Evolutionary conservation across 2,888 invertebrate genomes (phyloP).

Genomic region (Quadriops clusia): DNA sequence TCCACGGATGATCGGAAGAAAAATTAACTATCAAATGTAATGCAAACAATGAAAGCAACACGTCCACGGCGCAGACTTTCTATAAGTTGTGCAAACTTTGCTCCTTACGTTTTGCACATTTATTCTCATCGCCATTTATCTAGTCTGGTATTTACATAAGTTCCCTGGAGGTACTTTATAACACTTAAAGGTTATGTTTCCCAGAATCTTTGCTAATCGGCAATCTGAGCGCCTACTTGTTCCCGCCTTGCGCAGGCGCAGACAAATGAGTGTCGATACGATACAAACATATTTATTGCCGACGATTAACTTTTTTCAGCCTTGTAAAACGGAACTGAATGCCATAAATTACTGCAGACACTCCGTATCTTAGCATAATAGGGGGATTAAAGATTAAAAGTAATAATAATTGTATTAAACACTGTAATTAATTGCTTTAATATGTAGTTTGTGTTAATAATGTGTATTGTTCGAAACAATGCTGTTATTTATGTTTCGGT

Average conservation of each 20-base stretch:
- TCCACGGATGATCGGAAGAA: no score
- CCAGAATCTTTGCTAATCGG: slow-evolving; percentile 9
- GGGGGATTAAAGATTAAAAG: slow-evolving; percentile 7
- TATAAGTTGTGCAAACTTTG: no score
- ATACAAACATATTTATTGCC: slow-evolving; percentile 9
- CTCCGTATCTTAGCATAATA: slow-evolving; percentile 7
- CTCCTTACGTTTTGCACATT: no score
- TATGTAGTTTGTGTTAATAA: slow-evolving; percentile 10
- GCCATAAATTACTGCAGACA: slow-evolving; percentile 11
- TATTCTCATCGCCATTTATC: background rate
- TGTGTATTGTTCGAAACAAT: slow-evolving; percentile 9
- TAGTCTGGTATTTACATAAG: slow-evolving; percentile 3
- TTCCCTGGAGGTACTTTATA: slow-evolving; percentile 3
- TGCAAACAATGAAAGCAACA: no score
- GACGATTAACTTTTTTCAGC: slow-evolving; percentile 12
- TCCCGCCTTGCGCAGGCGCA: slow-evolving; percentile 5
- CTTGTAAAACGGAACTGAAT: slow-evolving; percentile 12
- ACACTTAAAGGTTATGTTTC: slow-evolving; percentile 8
- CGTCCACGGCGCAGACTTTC: no score
- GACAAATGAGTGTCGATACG: slow-evolving; percentile 10
- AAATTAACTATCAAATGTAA: no score
- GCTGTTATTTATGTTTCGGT: slow-evolving; percentile 5
- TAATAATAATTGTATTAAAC: slow-evolving; percentile 5
- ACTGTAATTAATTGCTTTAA: slow-evolving; percentile 9
- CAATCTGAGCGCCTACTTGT: slow-evolving; percentile 7